Percentiles rank a stretch among this genome's conserved stretches.
Conservation (phyloP, 2,797 vertebrate species). For the Clarias pachynema region DNA sequence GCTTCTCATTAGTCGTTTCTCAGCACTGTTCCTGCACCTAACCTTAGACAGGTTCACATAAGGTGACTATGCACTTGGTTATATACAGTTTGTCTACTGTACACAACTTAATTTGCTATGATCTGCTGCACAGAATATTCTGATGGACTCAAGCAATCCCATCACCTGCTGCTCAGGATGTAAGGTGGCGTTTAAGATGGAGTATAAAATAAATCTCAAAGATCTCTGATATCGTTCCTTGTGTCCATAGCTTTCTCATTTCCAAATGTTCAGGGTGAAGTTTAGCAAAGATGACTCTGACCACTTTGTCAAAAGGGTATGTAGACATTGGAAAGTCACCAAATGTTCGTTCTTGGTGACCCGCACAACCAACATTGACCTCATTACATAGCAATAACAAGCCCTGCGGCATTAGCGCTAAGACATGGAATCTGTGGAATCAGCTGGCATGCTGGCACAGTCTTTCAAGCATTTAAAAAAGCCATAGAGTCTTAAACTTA, state of each 20-base stretch:
- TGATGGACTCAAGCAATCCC: background rate
- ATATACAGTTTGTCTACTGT: too few species aligned
- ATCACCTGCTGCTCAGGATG: background rate
- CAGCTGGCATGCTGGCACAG: background rate
- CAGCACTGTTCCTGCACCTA: background rate
- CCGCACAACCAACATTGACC: background rate
- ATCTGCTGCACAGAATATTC: background rate
- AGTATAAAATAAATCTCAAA: background rate
- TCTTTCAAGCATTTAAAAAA: background rate
- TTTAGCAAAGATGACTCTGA: background rate
- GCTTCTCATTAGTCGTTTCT: background rate
- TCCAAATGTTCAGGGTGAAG: background rate
- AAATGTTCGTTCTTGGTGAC: background rate
- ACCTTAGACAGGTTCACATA: background rate
- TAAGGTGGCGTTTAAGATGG: too few species aligned
- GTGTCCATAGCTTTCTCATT: background rate
- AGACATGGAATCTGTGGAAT: slow-evolving; percentile 10
- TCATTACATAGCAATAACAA: slow-evolving; percentile 4
- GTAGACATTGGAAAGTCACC: background rate
- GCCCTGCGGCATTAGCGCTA: background rate
- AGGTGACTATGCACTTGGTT: background rate
- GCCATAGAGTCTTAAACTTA: background rate
- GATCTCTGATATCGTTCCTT: background rate
- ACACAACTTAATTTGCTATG: background rate
- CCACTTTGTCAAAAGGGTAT: background rate